Evolutionary conservation across 2,113 vertebrate genomes (phyloP), one percentile per base, ranked within the genome.

Genomic region (Elephantulus edwardii): DNA sequence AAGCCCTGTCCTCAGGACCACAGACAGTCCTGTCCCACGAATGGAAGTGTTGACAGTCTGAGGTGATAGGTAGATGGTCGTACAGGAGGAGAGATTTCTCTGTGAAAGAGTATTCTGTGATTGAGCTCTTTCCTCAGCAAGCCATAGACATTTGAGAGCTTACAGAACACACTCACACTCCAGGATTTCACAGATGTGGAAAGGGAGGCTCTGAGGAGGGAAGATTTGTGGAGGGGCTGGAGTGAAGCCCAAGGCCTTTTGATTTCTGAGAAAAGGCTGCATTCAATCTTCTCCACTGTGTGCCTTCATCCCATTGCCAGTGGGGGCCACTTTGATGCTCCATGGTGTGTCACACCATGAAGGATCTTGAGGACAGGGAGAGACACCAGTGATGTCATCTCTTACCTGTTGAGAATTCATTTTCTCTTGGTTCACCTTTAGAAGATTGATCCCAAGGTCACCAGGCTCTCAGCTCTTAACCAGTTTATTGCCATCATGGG

Each of bases 401-500:
- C 13, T 52, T 6, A 2, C 84, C 60, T 42, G 38, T 64, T 85
- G 46, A 79, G 33, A 38, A 14, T 4, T 60, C 4, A 0, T 11
- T 48, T 74, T n/a, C 82, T 90, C 66, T 70, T 19, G 10, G 8
- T 66, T 92, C 44, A 58, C 26, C 86, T 86, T 35, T n/a, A 35
- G 30, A 60, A 98, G 98, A 93, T 54, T 78, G 96, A 97, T 50
- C 92, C 97, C 66, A 56, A 64, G 89, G 54, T 52, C 33, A 94
- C 91, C 95, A 95, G 95, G 62, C 90, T 33, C 75, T 84, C 95
- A 0, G 90, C 97, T 3, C 96, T 99, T 4, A 94, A 96, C 2
- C 76, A 70, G 0, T 97, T 97, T 33, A 84, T 98, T 38, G 97
- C 94, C 5, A 3, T 96, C 87, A 33, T 99, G 79, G 97, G 98